These are phyloP conservation scores for Magallana angulata DNA, from an alignment of 1,140 invertebrate species.

Conservation along the genomic window DNA sequence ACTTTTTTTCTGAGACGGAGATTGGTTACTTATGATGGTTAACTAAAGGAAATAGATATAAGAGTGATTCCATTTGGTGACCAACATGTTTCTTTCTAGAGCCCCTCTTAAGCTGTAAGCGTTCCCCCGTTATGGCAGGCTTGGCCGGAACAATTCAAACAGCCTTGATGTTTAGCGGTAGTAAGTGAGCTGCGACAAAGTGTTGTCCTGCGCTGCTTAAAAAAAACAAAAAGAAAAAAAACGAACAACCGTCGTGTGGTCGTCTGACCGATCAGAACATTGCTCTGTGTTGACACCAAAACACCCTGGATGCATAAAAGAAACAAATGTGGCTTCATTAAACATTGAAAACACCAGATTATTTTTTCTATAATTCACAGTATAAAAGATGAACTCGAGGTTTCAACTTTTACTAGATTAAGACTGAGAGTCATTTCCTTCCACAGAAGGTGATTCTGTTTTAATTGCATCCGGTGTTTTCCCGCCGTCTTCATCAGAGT, in stretches of 20 bases:
- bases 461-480: slow-evolving; percentile 26
- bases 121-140: slow-evolving; percentile 23
- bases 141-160: slow-evolving; percentile 21
- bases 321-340: neutral
- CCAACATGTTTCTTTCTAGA: slow-evolving; percentile 23
- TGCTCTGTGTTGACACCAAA: neutral
- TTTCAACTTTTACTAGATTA: neutral
- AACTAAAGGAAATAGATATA: too few species aligned
- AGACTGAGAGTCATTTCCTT: slow-evolving; percentile 27
- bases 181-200: slow-evolving; percentile 1
- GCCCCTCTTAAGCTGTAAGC: slow-evolving; percentile 29
- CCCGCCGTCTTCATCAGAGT: neutral
- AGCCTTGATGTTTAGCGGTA: slow-evolving; percentile 23
- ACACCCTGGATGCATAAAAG: neutral
- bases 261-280: neutral
- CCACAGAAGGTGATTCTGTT: neutral
- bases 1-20: too few species aligned
- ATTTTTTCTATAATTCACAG: neutral
- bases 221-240: too few species aligned
- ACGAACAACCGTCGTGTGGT: neutral
- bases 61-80: neutral
- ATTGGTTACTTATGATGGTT: too few species aligned
- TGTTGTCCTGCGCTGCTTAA: slow-evolving; percentile 2
- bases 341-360: neutral
- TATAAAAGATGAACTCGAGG: neutral